Evolutionary conservation across 2,113 vertebrate genomes (phyloP).

Genomic region (Macquaria australasica): DNA sequence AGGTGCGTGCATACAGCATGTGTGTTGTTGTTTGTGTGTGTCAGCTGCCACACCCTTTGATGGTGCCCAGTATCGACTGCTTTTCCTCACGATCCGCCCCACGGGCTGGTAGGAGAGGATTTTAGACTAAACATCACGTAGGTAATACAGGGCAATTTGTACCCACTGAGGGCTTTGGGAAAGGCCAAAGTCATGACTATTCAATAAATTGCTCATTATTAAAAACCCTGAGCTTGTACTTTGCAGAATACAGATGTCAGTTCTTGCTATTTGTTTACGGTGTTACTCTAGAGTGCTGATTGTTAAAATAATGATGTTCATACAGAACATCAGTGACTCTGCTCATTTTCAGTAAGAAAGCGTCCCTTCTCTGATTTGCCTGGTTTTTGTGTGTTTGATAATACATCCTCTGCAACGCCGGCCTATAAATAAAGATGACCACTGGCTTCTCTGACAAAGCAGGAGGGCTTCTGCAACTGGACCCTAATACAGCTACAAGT

Average conservation of each 20-base stretch:
- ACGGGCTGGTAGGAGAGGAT: slow-evolving; percentile 36
- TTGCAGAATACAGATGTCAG: slow-evolving; percentile 67
- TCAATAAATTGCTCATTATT: slow-evolving; percentile 70
- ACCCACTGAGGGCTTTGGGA: slow-evolving; percentile 60
- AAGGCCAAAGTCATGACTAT: slow-evolving; percentile 80
- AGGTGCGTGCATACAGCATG: slow-evolving; percentile 20
- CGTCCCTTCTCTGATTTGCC: slow-evolving; percentile 4
- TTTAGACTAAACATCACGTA: slow-evolving; percentile 61
- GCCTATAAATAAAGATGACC: slow-evolving; percentile 20
- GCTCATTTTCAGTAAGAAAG: slow-evolving; percentile 30
- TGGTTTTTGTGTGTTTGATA: slow-evolving; percentile 11
- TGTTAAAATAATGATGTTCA: slow-evolving; percentile 20
- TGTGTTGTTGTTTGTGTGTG: slow-evolving; percentile 31
- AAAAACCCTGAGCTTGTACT: slow-evolving; percentile 59
- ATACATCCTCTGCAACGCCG: neutral
- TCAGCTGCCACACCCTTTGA: slow-evolving; percentile 63
- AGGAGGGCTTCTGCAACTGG: slow-evolving; percentile 2
- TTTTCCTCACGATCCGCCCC: slow-evolving; percentile 48
- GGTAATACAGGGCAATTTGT: slow-evolving; percentile 51
- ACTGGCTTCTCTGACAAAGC: slow-evolving; percentile 8
- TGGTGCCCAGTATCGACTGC: slow-evolving; percentile 56
- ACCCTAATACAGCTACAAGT: slow-evolving; percentile 17
- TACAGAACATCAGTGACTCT: slow-evolving; percentile 21
- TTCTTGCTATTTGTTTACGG: slow-evolving; percentile 41
- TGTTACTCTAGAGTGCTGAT: neutral